Percentiles rank a stretch among this genome's conserved stretches.
Conservation (phyloP, 2,113 vertebrate species). For the Athene noctua region DNA sequence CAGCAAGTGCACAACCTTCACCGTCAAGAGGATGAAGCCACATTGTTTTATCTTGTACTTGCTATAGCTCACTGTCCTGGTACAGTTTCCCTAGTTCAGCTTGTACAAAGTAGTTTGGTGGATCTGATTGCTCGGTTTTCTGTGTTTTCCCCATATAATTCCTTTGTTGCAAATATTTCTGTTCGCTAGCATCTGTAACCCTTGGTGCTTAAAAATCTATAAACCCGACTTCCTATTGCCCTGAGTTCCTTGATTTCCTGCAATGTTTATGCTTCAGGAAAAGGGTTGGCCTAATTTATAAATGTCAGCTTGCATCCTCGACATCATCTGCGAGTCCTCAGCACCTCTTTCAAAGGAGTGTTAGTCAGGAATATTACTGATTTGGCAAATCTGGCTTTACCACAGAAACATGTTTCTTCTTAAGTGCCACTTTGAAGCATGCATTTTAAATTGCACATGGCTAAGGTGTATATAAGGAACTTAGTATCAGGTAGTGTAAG, state of each 20-base stretch:
- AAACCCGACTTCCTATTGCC: neutral
- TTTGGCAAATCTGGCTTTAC: neutral
- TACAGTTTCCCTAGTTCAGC: neutral
- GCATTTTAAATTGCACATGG: neutral
- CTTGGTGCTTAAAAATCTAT: neutral
- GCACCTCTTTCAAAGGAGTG: neutral
- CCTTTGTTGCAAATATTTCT: neutral
- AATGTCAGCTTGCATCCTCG: neutral
- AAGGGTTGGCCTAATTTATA: neutral
- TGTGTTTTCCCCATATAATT: neutral
- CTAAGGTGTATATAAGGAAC: neutral
- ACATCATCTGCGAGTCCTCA: neutral
- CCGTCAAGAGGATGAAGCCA: neutral
- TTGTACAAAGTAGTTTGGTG: neutral
- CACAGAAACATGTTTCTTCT: neutral
- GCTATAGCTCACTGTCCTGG: accelerated
- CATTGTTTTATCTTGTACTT: neutral
- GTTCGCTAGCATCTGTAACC: neutral
- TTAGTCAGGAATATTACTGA: neutral
- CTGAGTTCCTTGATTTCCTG: neutral
- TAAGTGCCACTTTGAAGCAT: neutral
- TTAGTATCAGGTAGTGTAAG: neutral
- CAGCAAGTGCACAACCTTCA: neutral
- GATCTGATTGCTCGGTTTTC: neutral
- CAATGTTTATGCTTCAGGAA: neutral